Evolutionary conservation across 2,888 invertebrate species (phyloP).

Genomic region (Eilema griseolum): DNA sequence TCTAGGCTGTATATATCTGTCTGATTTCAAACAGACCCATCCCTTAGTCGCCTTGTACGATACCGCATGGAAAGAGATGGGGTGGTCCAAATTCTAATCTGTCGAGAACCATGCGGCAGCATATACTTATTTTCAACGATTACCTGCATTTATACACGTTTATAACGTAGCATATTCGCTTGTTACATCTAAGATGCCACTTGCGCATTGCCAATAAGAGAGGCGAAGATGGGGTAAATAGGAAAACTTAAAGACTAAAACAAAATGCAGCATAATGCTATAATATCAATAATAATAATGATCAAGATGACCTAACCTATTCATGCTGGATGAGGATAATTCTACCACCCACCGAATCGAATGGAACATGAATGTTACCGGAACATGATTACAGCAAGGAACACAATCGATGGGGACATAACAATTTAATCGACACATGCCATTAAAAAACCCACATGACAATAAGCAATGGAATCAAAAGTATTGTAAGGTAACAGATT

Average conservation of each 20-base stretch:
- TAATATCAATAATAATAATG: background rate
- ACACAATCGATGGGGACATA: constrained; percentile 57
- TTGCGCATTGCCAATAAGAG: background rate
- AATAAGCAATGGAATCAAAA: constrained; percentile 74
- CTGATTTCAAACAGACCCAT: too few relatives aligned
- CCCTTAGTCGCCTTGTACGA: too few relatives aligned
- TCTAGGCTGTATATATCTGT: too few relatives aligned
- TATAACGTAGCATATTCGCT: background rate
- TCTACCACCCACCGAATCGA: background rate
- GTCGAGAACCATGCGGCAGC: too few relatives aligned
- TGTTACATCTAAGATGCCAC: background rate
- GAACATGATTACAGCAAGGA: constrained; percentile 49
- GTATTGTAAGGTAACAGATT: constrained; percentile 58
- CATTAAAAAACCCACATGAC: constrained; percentile 87
- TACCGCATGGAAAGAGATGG: too few relatives aligned
- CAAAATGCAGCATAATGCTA: constrained; percentile 2
- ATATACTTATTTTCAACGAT: background rate
- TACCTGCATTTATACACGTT: background rate
- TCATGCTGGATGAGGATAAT: background rate
- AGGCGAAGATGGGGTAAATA: background rate
- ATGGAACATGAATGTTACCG: background rate
- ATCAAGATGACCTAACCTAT: background rate
- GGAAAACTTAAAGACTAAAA: background rate
- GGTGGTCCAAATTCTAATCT: too few relatives aligned
- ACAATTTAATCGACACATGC: constrained; percentile 70